Base-by-base conservation (phyloP, 2,113 vertebrate genomes). In the Brienomyrus brachyistius region DNA sequence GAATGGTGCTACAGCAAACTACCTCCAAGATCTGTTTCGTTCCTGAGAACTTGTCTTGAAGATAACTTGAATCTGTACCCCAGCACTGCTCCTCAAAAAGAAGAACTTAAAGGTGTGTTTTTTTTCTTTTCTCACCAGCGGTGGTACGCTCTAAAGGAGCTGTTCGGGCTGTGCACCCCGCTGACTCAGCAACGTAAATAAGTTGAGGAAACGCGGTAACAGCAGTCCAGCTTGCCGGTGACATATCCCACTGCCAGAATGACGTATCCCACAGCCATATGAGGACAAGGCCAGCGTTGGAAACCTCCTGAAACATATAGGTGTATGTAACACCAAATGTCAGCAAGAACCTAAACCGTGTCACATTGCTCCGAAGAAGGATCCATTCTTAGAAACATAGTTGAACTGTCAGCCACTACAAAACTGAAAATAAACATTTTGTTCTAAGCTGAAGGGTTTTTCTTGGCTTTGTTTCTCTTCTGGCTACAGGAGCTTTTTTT, bases 401-500 rank as follows among this genome's bases (percentile, higher is more conserved):
- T 66, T 52, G 45, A 66, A 10, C 82, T 23, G 80, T 82, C 89
- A 90, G 66, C 70, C 56, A 5, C 43, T 82, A 43, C 74, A 80
- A 80, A 80, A 80, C n/a, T 86, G 43, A 86, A 86, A 90, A 86
- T 90, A 87, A 59, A 87, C 89, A 86, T 90, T 86, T 51, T 70
- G 17, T 51, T 59, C 82, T 86, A 27, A 40, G 59, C 47, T 21
- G 59, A 86, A 85, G 51, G 62, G 31, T 86, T 86, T 86, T 31
- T 74, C 17, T 90, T 90, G 89, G 82, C 82, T 31, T 35, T 3
- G 59, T 70, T 48, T 19, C 48, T 7, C 6, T 52, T 23, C 50
- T 90, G 89, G 84, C 56, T 90, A 17, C 43, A 13, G 45, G 21
- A 13, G 70, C 23, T 45, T 7, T 66, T 66, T 43, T 89, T 84